Base-by-base conservation (phyloP, 2,113 vertebrate genomes). In the Patagioenas fasciata region DNA sequence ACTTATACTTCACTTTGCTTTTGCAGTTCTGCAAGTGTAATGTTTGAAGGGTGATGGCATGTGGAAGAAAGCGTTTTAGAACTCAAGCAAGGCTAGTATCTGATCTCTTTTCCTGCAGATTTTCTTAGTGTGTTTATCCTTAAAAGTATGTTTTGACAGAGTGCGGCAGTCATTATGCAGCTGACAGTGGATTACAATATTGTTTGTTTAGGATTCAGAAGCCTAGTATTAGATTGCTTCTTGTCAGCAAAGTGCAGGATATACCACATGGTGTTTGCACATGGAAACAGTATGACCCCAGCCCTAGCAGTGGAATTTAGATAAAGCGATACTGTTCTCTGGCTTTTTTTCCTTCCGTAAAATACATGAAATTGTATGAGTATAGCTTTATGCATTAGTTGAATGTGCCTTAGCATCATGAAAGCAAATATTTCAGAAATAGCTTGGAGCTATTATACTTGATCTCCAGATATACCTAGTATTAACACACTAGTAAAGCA, bases 131-230 rank as follows among this genome's bases (percentile, higher is more conserved):
- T 57, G 29, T 66, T 91, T 89, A 75, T 89, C 58, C 77, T 79
- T 81, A 47, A 71, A 91, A 85, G 81, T 77, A 58, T 91, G 69
- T 96, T 97, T 93, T 90, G 74, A 77, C 53, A 94, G 71, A 85
- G 75, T 12, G 2, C 60, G 66, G 70, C 77, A 78, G 80, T 85
- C 92, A 88, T 74, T 89, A 88, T 82, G 57, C 79, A 38, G 85
- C 88, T 83, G 75, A 85, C 47, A 73, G 78, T 70, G 73, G 60
- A 80, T 92, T 94, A 82, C 61, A n/a, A 13, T 60, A 36, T 58
- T 96, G 93, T 97, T 97, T 95, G 80, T 82, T 94, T 95, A 95
- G 88, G 81, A 80, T 67, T 73, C 69, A 70, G 89, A 69, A 93
- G 42, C 79, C 72, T 42, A 3, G 79, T 89, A 88, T 96, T 96